Percentiles rank a stretch among this genome's conserved stretches.
phyloP scores from a whole-genome alignment of 2,888 invertebrate genomes.

The Parnassius mnemosyne region DNA sequence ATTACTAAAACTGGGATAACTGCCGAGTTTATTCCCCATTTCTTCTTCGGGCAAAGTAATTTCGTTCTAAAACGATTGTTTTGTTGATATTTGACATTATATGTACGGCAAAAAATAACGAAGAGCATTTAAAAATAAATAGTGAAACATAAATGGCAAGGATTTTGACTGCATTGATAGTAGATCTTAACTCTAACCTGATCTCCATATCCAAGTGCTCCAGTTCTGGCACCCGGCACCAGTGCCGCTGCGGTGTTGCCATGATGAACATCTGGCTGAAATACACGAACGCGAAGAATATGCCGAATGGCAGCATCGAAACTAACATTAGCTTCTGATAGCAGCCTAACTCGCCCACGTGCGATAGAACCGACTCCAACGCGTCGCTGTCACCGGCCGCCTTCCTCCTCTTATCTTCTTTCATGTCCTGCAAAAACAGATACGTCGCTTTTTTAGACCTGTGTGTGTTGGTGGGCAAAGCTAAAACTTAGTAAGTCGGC shows the following conservation, averaged over 20 bases:
- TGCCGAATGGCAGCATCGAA: constrained; percentile 44
- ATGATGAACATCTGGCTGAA: constrained; percentile 53
- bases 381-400: constrained; percentile 31
- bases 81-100: no score
- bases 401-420: constrained; percentile 18
- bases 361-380: constrained; percentile 37
- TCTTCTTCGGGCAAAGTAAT: no score
- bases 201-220: constrained; percentile 41
- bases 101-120: no score
- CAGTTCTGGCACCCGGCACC: constrained; percentile 53
- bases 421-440: constrained; percentile 9
- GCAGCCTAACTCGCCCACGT: constrained; percentile 43
- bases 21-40: no score
- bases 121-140: no score
- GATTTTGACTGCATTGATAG: no score
- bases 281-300: constrained; percentile 47
- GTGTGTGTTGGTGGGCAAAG: no score
- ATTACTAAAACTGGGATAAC: no score
- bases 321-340: constrained; percentile 45
- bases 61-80: no score
- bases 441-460: no score
- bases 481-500: no score
- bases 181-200: constrained; percentile 34
- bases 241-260: constrained; percentile 53
- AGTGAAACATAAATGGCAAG: no score